Conservation (phyloP, 2,113 vertebrate species). For the Colius striatus region DNA sequence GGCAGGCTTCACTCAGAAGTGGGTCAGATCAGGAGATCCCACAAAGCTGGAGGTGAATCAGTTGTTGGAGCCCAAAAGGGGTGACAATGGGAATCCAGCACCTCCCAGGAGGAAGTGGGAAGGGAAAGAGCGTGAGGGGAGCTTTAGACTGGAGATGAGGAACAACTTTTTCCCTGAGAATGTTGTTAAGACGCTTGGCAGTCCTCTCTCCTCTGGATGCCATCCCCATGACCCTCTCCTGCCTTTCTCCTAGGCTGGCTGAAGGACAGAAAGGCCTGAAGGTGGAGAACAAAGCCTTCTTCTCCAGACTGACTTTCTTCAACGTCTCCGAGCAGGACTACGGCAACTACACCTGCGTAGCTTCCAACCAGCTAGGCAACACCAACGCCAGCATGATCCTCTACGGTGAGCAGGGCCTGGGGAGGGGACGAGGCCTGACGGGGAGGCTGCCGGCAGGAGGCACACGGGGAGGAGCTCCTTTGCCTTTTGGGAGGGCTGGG, state of each 20-base stretch:
- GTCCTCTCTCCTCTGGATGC: not conserved
- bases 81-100: not conserved
- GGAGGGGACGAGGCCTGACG: not conserved
- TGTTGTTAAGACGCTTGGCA: fast-evolving
- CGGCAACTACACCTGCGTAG: conserved; percentile 96
- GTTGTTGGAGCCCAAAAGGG: not conserved
- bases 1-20: not conserved
- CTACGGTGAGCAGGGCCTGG: conserved; percentile 83
- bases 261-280: conserved; percentile 89
- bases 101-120: not conserved
- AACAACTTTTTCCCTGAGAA: too few species aligned
- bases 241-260: conserved; percentile 78
- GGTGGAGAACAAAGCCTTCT: conserved; percentile 86
- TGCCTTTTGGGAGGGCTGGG: not conserved
- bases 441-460: fast-evolving
- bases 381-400: conserved; percentile 92
- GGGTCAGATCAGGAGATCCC: not conserved
- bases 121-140: not conserved
- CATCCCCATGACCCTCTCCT: not conserved
- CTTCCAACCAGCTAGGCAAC: conserved; percentile 91
- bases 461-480: not conserved
- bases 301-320: conserved; percentile 93
- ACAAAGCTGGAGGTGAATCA: fast-evolving
- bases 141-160: too few species aligned
- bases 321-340: conserved; percentile 95